Conservation (phyloP, 2,113 vertebrate genomes). For the Oceanites oceanicus region DNA sequence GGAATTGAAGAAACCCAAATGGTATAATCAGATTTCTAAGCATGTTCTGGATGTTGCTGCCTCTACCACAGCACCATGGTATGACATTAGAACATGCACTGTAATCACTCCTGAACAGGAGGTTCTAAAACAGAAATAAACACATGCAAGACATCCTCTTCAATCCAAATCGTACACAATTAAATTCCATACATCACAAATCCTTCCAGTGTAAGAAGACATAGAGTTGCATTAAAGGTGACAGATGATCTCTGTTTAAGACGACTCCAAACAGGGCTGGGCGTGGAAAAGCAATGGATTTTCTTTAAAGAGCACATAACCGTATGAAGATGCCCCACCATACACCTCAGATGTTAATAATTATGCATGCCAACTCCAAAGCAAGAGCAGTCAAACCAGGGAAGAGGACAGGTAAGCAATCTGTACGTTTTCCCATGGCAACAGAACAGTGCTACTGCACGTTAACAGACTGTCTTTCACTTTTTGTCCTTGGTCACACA, state of each 20-base stretch:
- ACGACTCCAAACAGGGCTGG: background rate
- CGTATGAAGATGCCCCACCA: background rate
- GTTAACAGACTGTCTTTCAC: background rate
- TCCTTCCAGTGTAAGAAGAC: background rate
- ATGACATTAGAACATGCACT: background rate
- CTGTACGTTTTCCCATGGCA: background rate
- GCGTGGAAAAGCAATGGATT: background rate
- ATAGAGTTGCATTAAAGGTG: background rate
- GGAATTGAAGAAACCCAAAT: slow-evolving; percentile 12
- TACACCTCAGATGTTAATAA: background rate
- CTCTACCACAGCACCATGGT: background rate
- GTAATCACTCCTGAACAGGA: background rate
- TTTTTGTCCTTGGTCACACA: background rate
- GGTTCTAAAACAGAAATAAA: background rate
- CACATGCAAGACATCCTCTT: background rate
- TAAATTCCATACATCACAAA: background rate
- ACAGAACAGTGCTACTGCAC: background rate
- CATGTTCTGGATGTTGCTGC: background rate
- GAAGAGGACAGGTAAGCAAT: background rate
- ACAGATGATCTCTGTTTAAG: background rate
- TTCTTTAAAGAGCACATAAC: background rate
- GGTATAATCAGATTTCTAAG: background rate
- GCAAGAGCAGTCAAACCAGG: background rate
- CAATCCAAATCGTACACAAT: background rate
- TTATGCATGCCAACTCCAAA: background rate